Conservation (phyloP, 2,888 invertebrate genomes). For the Drosophila affinis region DNA sequence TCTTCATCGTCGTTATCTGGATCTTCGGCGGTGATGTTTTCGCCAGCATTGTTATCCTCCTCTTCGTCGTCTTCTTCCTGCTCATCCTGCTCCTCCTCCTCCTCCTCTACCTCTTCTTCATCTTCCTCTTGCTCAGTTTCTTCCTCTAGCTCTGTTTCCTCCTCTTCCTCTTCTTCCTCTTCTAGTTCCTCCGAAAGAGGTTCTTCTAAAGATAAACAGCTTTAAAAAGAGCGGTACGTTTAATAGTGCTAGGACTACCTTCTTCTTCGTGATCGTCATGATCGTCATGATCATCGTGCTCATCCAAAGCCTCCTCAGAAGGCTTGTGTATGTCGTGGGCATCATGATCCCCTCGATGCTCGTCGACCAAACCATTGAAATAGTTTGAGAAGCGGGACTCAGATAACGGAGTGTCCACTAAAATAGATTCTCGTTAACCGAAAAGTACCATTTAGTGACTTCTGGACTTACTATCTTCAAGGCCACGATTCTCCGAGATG, state of each 20-base stretch:
- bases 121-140: slow-evolving; percentile 82
- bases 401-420: slow-evolving; percentile 86
- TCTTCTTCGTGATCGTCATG: slow-evolving; percentile 80
- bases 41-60: slow-evolving; percentile 67
- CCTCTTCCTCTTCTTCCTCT: slow-evolving; percentile 81
- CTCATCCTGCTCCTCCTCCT: slow-evolving; percentile 44
- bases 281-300: slow-evolving; percentile 77
- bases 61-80: slow-evolving; percentile 72
- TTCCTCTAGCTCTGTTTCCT: slow-evolving; percentile 52
- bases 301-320: slow-evolving; percentile 75
- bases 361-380: slow-evolving; percentile 90
- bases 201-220: slow-evolving; percentile 65
- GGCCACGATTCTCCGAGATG: slow-evolving; percentile 91
- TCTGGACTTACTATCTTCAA: slow-evolving; percentile 88
- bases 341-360: slow-evolving; percentile 81
- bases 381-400: slow-evolving; percentile 90
- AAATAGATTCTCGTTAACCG: slow-evolving; percentile 32
- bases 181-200: slow-evolving; percentile 67
- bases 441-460: neutral
- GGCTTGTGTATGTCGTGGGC: slow-evolving; percentile 81
- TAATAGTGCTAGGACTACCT: slow-evolving; percentile 64
- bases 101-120: slow-evolving; percentile 35
- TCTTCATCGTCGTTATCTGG: slow-evolving; percentile 71
- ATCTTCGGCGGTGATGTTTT: slow-evolving; percentile 81
- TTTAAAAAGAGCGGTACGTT: slow-evolving; percentile 78